Evolutionary conservation across 2,888 invertebrate genomes (phyloP).

Genomic region (Hypena proboscidalis): DNA sequence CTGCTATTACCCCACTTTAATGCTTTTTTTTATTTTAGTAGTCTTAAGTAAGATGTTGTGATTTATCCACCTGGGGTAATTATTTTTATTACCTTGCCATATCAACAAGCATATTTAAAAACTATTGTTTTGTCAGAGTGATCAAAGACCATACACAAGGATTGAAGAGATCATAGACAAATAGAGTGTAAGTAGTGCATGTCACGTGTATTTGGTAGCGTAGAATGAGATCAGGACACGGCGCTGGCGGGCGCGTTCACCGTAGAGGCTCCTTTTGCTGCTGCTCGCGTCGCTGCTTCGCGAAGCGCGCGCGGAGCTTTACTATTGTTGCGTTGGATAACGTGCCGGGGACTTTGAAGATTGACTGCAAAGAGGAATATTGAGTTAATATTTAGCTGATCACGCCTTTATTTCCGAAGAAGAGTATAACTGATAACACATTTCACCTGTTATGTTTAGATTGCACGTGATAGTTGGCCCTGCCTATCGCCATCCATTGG

Average conservation of each 20-base stretch:
- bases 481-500: too few relatives aligned
- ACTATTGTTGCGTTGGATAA: slow-evolving; percentile 88
- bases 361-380: slow-evolving; percentile 85
- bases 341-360: slow-evolving; percentile 93
- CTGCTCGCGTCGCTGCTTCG: slow-evolving; percentile 82
- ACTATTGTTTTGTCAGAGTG: too few relatives aligned
- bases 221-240: slow-evolving; percentile 67
- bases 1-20: too few relatives aligned
- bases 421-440: too few relatives aligned
- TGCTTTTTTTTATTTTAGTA: too few relatives aligned
- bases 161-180: neutral
- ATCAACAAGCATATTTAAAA: too few relatives aligned
- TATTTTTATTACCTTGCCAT: too few relatives aligned
- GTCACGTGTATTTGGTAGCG: slow-evolving; percentile 50
- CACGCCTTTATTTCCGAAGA: too few relatives aligned
- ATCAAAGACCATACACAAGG: neutral
- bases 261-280: slow-evolving; percentile 74
- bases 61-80: too few relatives aligned
- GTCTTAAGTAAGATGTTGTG: too few relatives aligned
- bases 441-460: too few relatives aligned
- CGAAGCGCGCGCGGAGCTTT: slow-evolving; percentile 86
- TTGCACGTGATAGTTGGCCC: too few relatives aligned
- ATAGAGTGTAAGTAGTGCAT: slow-evolving; percentile 6
- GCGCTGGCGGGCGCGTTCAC: slow-evolving; percentile 56
- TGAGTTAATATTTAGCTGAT: neutral